Conservation (phyloP, 2,113 vertebrate genomes). For the Rhegmatorhina hoffmannsi region DNA sequence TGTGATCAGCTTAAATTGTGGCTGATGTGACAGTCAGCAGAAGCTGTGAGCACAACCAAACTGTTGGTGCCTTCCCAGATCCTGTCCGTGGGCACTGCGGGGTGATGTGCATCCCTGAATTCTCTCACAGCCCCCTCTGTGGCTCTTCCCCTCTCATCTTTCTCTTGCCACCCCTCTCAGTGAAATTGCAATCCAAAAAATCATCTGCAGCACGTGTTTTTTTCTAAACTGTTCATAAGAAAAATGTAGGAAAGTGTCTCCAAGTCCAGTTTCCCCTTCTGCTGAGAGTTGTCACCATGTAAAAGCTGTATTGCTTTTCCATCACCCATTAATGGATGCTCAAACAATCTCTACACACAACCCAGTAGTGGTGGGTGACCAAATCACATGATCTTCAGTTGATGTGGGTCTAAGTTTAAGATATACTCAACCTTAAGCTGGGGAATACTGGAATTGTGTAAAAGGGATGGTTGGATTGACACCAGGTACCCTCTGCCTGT, state of each 20-base stretch:
- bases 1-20: background rate
- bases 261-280: background rate
- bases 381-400: background rate
- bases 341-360: background rate
- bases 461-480: background rate
- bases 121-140: fast-evolving
- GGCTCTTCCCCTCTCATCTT: background rate
- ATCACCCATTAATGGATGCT: fast-evolving
- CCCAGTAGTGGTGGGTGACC: fast-evolving
- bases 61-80: background rate
- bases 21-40: background rate
- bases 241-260: background rate
- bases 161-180: background rate
- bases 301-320: background rate
- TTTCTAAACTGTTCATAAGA: background rate
- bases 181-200: background rate
- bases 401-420: background rate
- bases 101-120: fast-evolving
- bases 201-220: background rate
- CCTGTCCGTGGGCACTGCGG: background rate
- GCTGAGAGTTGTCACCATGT: background rate
- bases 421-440: background rate
- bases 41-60: background rate
- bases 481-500: fast-evolving
- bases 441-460: background rate